phyloP scores from a whole-genome alignment of 2,797 vertebrate species.

The Graptemys geographica region DNA sequence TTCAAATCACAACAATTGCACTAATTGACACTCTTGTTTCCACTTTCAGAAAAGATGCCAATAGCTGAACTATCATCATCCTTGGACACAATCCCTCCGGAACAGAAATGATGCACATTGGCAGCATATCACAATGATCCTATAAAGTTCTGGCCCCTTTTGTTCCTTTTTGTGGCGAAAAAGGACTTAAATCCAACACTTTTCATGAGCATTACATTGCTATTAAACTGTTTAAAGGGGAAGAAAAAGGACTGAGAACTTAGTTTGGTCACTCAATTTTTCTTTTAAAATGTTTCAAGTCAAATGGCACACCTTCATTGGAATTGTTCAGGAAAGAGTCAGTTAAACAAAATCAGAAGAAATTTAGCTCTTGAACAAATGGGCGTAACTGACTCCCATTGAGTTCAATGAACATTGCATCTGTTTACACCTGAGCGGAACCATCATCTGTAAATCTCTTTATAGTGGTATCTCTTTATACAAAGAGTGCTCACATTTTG shows the following conservation, averaged over 20 bases:
- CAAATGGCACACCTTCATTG: background rate
- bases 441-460: constrained; percentile 33
- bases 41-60: constrained; percentile 28
- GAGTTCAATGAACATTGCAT: background rate
- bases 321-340: background rate
- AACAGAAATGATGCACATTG: constrained; percentile 27
- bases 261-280: constrained; percentile 9
- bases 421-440: constrained; percentile 47
- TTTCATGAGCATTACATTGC: background rate
- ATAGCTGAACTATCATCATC: constrained; percentile 32
- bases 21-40: constrained; percentile 27
- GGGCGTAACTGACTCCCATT: background rate
- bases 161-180: background rate
- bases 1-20: background rate
- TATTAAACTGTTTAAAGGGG: constrained; percentile 14
- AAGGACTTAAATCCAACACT: background rate
- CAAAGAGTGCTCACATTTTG: background rate
- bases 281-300: constrained; percentile 10
- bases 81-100: constrained; percentile 43
- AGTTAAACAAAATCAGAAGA: background rate
- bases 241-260: constrained; percentile 9
- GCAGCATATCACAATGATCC: background rate
- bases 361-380: background rate
- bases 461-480: background rate
- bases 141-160: background rate